Evolutionary conservation across 2,888 invertebrate genomes (phyloP), one percentile per base, ranked within the genome.

Genomic region (Papilio gigon): DNA sequence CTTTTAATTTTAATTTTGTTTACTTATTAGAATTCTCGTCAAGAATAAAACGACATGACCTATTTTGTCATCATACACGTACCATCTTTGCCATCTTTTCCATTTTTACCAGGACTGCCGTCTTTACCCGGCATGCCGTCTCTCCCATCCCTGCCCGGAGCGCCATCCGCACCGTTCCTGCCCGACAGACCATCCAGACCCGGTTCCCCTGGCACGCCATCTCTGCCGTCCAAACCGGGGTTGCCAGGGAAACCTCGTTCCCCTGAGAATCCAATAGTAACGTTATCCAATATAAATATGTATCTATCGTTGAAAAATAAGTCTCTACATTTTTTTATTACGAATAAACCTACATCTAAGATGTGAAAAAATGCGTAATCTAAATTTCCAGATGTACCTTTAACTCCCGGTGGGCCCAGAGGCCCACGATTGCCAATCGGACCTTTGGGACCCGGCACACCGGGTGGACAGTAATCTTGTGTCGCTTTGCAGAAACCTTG

Each of bases 121-220:
- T 95, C 93, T 70, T 93, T 92, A 2, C 95, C 95, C 1, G 95
- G 93, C 1, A 87, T 89, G 0, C 97, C 97, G 74, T 96, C 93
- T 4, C 93, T 86, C 0, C 97, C 97, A 0, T 96, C 95, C 71
- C 93, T 93, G 1, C 97, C 98, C 71, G 97, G 93, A 1, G 93
- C 92, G 0, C 97, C 97, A 76, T 97, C 97, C 20, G 95, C 94
- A 0, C 98, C 98, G 71, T 96, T 97, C 66, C 97, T 93, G 1
- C 98, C 97, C 0, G 96, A 96, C 72, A 97, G 94, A 0, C 98
- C 98, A 77, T 97, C 97, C 40, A 98, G 87, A 0, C 98, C 98
- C 0, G 98, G 98, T 78, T 97, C 97, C 0, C 98, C 98, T 0
- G 98, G 97, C 0, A 98, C 95, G 3, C 98, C 98, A 76, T 98